Evolutionary conservation across 2,888 invertebrate species (phyloP).

Genomic region (Ormyrus pomaceus): DNA sequence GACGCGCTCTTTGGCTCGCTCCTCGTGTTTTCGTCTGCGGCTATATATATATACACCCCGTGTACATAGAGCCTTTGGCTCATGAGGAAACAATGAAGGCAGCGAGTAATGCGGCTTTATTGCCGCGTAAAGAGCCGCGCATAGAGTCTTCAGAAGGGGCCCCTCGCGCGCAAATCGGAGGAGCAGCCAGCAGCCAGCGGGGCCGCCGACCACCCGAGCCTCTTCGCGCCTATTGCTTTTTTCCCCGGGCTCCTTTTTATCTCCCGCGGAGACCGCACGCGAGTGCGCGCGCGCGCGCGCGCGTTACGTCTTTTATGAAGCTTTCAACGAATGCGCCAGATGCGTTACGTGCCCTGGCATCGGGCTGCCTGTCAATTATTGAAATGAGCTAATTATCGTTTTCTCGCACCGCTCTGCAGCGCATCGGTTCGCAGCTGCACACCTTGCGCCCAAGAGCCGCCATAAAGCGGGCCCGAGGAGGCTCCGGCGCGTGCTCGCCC

Average conservation of each 20-base stretch:
- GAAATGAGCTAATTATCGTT: slow-evolving; percentile 75
- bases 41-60: background rate
- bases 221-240: slow-evolving; percentile 31
- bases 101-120: slow-evolving; percentile 66
- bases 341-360: slow-evolving; percentile 66
- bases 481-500: slow-evolving; percentile 21
- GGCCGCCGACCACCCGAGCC: slow-evolving; percentile 32
- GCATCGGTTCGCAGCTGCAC: slow-evolving; percentile 54
- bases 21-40: slow-evolving; percentile 18
- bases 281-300: slow-evolving; percentile 17
- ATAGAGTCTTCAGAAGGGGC: slow-evolving; percentile 43
- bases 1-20: slow-evolving; percentile 26
- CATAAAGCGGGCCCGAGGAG: background rate
- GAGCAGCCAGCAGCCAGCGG: slow-evolving; percentile 13
- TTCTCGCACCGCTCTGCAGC: slow-evolving; percentile 43
- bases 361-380: slow-evolving; percentile 73
- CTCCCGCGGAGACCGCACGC: background rate
- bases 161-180: slow-evolving; percentile 35
- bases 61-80: slow-evolving; percentile 40
- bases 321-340: slow-evolving; percentile 66
- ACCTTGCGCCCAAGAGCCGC: slow-evolving; percentile 7
- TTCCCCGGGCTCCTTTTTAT: slow-evolving; percentile 10
- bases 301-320: slow-evolving; percentile 42
- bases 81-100: slow-evolving; percentile 66
- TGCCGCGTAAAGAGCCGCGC: slow-evolving; percentile 68